phyloP scores from a whole-genome alignment of 2,113 vertebrate species.

The Symphodus melops region DNA sequence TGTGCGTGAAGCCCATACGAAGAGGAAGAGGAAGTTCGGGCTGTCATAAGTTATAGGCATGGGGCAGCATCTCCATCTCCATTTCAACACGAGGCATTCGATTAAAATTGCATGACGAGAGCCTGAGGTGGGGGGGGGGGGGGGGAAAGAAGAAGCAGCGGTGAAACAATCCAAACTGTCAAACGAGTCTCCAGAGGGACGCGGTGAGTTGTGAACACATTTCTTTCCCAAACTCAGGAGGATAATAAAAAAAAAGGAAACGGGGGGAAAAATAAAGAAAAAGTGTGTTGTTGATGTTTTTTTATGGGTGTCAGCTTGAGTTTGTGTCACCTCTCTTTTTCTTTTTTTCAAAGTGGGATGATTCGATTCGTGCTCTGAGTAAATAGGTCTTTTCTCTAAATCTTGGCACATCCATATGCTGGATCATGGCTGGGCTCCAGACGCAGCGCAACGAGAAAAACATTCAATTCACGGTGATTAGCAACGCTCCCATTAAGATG shows the following conservation, averaged over 20 bases:
- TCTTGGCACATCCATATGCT: conserved; percentile 39
- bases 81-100: conserved; percentile 36
- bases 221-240: conserved; percentile 30
- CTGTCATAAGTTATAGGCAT: conserved; percentile 1
- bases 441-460: conserved; percentile 17
- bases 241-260: conserved; percentile 28
- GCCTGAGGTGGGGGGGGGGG: conserved; percentile 26
- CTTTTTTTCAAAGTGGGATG: conserved; percentile 3
- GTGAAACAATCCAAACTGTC: conserved; percentile 49
- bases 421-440: conserved; percentile 35
- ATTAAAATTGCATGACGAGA: conserved; percentile 70
- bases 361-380: conserved; percentile 36
- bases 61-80: conserved; percentile 10
- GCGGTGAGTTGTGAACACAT: conserved; percentile 10
- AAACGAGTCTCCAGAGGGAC: conserved; percentile 47
- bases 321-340: neutral
- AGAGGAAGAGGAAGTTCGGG: neutral
- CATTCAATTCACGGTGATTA: conserved; percentile 28
- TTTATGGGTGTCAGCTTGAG: conserved; percentile 13
- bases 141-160: neutral
- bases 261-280: conserved; percentile 2
- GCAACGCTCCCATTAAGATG: conserved; percentile 8
- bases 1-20: conserved; percentile 21
- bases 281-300: conserved; percentile 13
- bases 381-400: conserved; percentile 51